Percentiles rank a stretch among this genome's conserved stretches.
Evolutionary conservation across 2,888 invertebrate species (phyloP).

Genomic region (Thymelicus sylvestris): DNA sequence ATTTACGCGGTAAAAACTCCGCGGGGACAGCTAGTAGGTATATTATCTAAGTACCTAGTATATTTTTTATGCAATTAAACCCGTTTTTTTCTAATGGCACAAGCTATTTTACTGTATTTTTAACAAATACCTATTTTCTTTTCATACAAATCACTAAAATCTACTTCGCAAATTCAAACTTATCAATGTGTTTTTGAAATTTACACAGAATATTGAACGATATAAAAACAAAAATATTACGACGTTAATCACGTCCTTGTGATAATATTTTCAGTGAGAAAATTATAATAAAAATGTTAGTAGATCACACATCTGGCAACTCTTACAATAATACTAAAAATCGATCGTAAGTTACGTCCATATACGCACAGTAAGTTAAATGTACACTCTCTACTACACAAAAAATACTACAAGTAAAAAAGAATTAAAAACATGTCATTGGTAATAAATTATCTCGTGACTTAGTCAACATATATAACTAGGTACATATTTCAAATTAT

Average conservation of each 20-base stretch:
- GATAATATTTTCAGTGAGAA: slow-evolving; percentile 26
- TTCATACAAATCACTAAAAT: no score
- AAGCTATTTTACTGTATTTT: slow-evolving; percentile 3
- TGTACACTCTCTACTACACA: slow-evolving; percentile 73
- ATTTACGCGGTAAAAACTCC: no score
- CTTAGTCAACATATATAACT: slow-evolving; percentile 79
- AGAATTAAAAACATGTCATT: slow-evolving; percentile 82
- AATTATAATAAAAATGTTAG: slow-evolving; percentile 58
- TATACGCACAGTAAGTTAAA: slow-evolving; percentile 57
- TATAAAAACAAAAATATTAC: background rate
- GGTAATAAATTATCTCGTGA: slow-evolving; percentile 84
- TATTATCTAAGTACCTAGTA: no score
- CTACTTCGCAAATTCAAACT: no score
- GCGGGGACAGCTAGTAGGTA: no score
- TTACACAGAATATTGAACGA: background rate
- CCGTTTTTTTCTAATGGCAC: slow-evolving; percentile 6
- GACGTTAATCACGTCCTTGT: background rate
- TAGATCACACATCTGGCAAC: slow-evolving; percentile 76
- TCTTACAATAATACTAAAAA: slow-evolving; percentile 63
- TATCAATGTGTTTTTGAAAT: no score
- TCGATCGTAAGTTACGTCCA: slow-evolving; percentile 49
- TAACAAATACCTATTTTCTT: no score
- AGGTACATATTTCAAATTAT: slow-evolving; percentile 52
- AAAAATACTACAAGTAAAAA: slow-evolving; percentile 61
- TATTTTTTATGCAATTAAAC: no score